Evolutionary conservation across 2,888 invertebrate genomes (phyloP), one percentile per base, ranked within the genome.

Genomic region (Trachelus troglodyta): DNA sequence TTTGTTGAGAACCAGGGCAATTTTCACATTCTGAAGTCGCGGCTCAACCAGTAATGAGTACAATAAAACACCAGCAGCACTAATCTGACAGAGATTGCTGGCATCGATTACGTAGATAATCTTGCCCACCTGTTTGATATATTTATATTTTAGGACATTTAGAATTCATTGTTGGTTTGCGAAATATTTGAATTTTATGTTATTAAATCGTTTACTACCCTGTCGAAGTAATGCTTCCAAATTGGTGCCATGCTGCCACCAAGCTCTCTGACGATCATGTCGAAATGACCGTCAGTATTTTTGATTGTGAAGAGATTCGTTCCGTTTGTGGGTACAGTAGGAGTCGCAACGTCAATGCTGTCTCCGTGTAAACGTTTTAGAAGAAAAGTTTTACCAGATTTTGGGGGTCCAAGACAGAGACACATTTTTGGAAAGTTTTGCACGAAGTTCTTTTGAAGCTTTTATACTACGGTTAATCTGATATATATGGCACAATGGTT

Each of bases 21-120:
- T 95, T 92, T 95, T 95, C 0, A 94, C 93, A 75, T 93, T 93
- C 85, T 94, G 93, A 34, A 96, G 91, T 73, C 93, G 92, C 0
- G 97, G 96, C 85, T 97, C 95, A 0, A 96, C 95, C 34, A 97
- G 89, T 73, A 97, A 93, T 0, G 96, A 95, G 89, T 97, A 97
- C 0, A 97, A 92, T 69, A 97, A 92, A 0, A 97, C 96, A 34
- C 96, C 96, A 23, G 97, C 96, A 1, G 96, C 96, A 1, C 97
- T 96, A 87, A 97, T 97, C 92, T 97, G 97, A 86, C 97, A 97
- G 69, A 97, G 92, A 92, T 97, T 97, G 15, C 97, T 96, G 0
- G 96, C 95, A 88, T 97, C 97, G 31, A 97, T 95, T 1, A 97
- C 96, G 87, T 95, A 97, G 81, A 97, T 94, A 1, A 97, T 93